Evolutionary conservation across 2,797 vertebrate genomes (phyloP).

Genomic region (Hephaestus fuliginosus): DNA sequence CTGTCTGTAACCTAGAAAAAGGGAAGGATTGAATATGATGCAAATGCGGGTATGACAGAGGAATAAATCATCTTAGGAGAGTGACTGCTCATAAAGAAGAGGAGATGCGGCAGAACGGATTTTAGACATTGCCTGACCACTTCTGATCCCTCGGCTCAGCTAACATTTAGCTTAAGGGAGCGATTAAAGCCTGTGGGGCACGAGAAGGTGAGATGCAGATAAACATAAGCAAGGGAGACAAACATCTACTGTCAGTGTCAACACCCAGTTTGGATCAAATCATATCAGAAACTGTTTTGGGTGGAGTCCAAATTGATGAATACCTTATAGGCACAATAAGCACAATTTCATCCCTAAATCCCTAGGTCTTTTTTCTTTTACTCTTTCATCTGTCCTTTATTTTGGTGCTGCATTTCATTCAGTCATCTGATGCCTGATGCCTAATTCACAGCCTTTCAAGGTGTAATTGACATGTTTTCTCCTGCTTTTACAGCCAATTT

Average conservation of each 20-base stretch:
- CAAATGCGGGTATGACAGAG: background rate
- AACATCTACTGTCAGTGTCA: background rate
- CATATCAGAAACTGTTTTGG: slow-evolving; percentile 10
- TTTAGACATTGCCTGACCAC: slow-evolving; percentile 33
- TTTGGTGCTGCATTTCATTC: slow-evolving; percentile 5
- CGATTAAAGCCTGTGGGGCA: slow-evolving; percentile 46
- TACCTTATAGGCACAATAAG: background rate
- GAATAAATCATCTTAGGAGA: background rate
- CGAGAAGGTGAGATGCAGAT: slow-evolving; percentile 43
- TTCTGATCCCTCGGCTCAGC: slow-evolving; percentile 44
- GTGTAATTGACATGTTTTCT: slow-evolving; percentile 23
- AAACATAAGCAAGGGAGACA: slow-evolving; percentile 18
- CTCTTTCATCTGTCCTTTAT: background rate
- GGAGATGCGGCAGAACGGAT: slow-evolving; percentile 7
- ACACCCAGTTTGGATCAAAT: slow-evolving; percentile 7
- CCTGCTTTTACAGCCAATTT: slow-evolving; percentile 25
- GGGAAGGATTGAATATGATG: background rate
- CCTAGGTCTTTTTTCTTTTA: too few species aligned
- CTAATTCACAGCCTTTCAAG: slow-evolving; percentile 24
- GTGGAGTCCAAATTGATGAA: background rate
- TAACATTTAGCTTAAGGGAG: slow-evolving; percentile 52
- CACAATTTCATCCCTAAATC: background rate
- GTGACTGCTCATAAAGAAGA: background rate
- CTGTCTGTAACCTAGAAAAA: background rate
- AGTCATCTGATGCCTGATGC: background rate